These are phyloP conservation scores for Sylvilagus floridanus DNA, from an alignment of 2,797 vertebrate species.

Conservation along the genomic window DNA sequence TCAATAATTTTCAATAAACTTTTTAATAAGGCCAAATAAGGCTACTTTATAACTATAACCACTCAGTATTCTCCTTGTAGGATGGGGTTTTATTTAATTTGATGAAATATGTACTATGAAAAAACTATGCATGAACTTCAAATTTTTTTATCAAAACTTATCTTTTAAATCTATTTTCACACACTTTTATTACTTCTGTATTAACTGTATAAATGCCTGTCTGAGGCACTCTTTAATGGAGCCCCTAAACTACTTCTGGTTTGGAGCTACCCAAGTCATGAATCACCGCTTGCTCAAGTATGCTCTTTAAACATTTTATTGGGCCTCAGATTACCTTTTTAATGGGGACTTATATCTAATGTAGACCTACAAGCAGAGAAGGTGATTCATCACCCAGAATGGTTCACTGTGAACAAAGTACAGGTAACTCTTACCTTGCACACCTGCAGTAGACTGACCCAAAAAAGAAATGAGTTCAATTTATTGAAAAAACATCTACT, in stretches of 20 bases:
- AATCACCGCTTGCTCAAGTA: background rate
- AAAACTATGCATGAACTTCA: no score
- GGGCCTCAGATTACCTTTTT: background rate
- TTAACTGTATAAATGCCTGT: background rate
- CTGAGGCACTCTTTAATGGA: background rate
- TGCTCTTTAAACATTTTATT: background rate
- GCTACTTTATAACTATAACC: background rate
- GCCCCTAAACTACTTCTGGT: background rate
- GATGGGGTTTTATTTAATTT: no score
- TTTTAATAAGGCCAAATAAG: background rate
- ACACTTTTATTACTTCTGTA: background rate
- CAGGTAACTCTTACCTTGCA: constrained; percentile 94
- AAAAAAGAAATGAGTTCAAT: constrained; percentile 94
- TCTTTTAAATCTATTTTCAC: no score
- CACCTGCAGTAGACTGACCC: constrained; percentile 91
- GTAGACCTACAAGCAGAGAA: constrained; percentile 95
- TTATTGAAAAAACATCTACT: constrained; percentile 91
- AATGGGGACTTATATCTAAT: constrained; percentile 92
- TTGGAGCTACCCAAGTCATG: background rate
- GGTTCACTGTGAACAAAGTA: constrained; percentile 96
- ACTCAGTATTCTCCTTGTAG: background rate
- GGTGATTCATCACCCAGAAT: constrained; percentile 96
- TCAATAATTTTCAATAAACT: background rate
- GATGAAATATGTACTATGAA: no score
- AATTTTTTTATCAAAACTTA: no score